A percentile compares a stretch with the other conserved stretches of the same genome.
Conservation (phyloP, 2,113 vertebrate genomes). For the Ailuropoda melanoleuca region DNA sequence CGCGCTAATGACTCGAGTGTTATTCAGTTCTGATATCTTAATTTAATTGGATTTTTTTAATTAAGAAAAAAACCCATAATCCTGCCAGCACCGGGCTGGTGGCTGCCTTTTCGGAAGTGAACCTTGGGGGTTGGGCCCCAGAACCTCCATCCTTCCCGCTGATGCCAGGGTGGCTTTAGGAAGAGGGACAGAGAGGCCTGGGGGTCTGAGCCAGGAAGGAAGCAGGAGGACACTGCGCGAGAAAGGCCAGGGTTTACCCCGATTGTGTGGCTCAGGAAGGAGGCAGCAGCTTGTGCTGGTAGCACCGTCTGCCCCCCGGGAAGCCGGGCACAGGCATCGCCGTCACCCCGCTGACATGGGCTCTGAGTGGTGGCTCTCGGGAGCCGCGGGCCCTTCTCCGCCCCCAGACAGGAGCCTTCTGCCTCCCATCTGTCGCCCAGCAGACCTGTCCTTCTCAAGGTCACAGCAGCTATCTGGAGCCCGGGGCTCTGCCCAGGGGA, state of each 20-base stretch:
- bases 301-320: fast-evolving
- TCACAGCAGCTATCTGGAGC: neutral
- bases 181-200: neutral
- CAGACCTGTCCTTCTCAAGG: neutral
- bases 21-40: constrained; percentile 79
- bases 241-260: neutral
- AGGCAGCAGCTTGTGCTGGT: neutral
- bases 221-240: neutral
- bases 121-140: neutral
- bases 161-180: neutral
- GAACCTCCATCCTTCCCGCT: fast-evolving
- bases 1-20: constrained; percentile 66
- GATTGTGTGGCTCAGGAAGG: neutral
- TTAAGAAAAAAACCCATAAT: constrained; percentile 68
- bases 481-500: neutral
- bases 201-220: neutral
- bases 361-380: neutral
- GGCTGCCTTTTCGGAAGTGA: neutral
- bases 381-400: fast-evolving
- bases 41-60: constrained; percentile 82
- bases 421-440: neutral
- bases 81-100: constrained; percentile 18
- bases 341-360: fast-evolving
- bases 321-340: fast-evolving
- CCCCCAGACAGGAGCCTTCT: fast-evolving